These are phyloP conservation scores for Nezara viridula DNA, from an alignment of 2,888 invertebrate species.

Conservation along the genomic window DNA sequence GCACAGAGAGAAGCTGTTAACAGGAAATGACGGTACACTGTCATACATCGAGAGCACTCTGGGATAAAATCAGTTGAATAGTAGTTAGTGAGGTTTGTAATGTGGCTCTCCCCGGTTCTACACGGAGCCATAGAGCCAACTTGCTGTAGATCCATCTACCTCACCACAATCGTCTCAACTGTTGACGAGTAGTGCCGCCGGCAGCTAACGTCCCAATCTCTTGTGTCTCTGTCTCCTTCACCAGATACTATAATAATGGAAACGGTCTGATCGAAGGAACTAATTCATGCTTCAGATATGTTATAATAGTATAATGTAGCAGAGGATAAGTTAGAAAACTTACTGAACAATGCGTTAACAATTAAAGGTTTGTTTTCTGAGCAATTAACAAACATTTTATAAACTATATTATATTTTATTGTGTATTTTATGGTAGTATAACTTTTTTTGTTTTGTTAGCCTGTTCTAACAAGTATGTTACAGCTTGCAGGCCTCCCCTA, in stretches of 20 bases:
- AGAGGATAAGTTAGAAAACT: too few relatives aligned
- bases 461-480: too few relatives aligned
- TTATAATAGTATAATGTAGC: background rate
- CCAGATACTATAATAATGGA: background rate
- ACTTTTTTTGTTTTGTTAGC: too few relatives aligned
- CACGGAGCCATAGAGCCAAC: background rate
- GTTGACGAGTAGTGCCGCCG: background rate
- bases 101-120: background rate
- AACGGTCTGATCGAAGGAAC: background rate
- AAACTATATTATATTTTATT: too few relatives aligned
- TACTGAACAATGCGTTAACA: too few relatives aligned
- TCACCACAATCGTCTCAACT: background rate
- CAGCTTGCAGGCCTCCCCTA: too few relatives aligned
- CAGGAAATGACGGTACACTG: slow-evolving; percentile 23
- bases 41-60: slow-evolving; percentile 22
- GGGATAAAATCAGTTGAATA: slow-evolving; percentile 47
- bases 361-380: too few relatives aligned
- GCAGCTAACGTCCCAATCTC: background rate
- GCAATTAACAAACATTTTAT: too few relatives aligned
- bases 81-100: slow-evolving; percentile 38
- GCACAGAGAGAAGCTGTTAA: background rate
- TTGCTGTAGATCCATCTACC: background rate
- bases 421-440: too few relatives aligned
- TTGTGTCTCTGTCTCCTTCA: background rate
- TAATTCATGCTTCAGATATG: background rate